These are phyloP conservation scores for Parochlus steinenii DNA, from an alignment of 2,888 invertebrate species.

Conservation along the genomic window DNA sequence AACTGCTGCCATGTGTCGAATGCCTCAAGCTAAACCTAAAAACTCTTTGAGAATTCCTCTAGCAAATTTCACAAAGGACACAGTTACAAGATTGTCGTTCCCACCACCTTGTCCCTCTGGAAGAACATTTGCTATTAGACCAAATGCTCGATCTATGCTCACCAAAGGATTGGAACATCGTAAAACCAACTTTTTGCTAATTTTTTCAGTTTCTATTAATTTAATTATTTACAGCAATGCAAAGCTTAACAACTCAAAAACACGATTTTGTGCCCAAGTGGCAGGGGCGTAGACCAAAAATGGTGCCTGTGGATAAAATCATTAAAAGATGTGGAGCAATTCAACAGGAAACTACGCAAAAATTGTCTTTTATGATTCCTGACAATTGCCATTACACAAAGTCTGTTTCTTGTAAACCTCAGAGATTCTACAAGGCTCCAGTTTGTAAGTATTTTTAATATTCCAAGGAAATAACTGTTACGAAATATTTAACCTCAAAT, in stretches of 20 bases:
- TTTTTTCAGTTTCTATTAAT: not conserved
- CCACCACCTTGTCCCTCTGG: conserved; percentile 37
- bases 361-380: conserved; percentile 24
- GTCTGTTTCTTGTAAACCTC: conserved; percentile 16
- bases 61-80: conserved; percentile 36
- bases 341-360: conserved; percentile 26
- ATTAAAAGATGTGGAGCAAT: conserved; percentile 20
- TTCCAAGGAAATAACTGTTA: conserved; percentile 25
- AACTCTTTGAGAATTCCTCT: conserved; percentile 32
- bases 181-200: too few species aligned
- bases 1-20: conserved; percentile 19
- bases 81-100: conserved; percentile 36
- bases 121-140: conserved; percentile 39
- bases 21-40: conserved; percentile 30
- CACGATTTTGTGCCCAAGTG: conserved; percentile 55
- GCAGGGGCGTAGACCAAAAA: conserved; percentile 24
- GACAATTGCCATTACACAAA: conserved; percentile 14
- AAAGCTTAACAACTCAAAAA: conserved; percentile 53
- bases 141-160: conserved; percentile 42
- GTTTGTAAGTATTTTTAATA: conserved; percentile 15
- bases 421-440: conserved; percentile 19
- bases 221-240: too few species aligned
- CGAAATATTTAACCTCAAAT: conserved; percentile 24
- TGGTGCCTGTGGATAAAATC: conserved; percentile 21
- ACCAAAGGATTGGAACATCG: too few species aligned